A percentile compares a stretch with the other conserved stretches of the same genome.
phyloP scores from a whole-genome alignment of 2,113 vertebrate species.

The Prunella himalayana region DNA sequence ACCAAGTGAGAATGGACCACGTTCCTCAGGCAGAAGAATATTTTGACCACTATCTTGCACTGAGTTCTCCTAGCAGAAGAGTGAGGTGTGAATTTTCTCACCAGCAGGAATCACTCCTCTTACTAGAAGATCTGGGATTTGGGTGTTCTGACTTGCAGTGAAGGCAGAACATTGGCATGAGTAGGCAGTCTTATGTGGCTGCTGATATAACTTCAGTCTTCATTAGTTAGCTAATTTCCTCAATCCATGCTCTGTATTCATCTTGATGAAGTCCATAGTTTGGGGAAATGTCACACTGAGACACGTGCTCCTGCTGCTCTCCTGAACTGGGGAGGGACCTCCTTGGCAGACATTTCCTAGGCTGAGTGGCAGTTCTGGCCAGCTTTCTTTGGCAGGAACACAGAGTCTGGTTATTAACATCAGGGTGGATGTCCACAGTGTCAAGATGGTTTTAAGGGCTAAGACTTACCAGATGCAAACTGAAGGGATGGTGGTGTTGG shows the following conservation, averaged over 20 bases:
- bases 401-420: neutral
- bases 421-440: neutral
- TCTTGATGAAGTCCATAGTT: neutral
- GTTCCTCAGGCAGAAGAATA: neutral
- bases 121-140: neutral
- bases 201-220: neutral
- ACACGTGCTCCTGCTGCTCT: neutral
- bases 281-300: neutral
- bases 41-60: neutral
- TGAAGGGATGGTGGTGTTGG: neutral
- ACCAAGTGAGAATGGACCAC: neutral
- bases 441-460: neutral
- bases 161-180: neutral
- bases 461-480: neutral
- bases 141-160: neutral
- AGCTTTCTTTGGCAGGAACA: neutral
- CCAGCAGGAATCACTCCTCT: neutral
- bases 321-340: neutral
- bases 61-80: neutral
- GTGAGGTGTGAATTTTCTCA: neutral
- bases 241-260: neutral
- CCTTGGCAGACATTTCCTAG: neutral
- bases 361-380: neutral
- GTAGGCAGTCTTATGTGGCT: neutral
- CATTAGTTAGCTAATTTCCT: neutral